Percentiles rank a stretch among this genome's conserved stretches.
phyloP scores from a whole-genome alignment of 2,888 invertebrate species.

The Sphaerophoria rueppellii region DNA sequence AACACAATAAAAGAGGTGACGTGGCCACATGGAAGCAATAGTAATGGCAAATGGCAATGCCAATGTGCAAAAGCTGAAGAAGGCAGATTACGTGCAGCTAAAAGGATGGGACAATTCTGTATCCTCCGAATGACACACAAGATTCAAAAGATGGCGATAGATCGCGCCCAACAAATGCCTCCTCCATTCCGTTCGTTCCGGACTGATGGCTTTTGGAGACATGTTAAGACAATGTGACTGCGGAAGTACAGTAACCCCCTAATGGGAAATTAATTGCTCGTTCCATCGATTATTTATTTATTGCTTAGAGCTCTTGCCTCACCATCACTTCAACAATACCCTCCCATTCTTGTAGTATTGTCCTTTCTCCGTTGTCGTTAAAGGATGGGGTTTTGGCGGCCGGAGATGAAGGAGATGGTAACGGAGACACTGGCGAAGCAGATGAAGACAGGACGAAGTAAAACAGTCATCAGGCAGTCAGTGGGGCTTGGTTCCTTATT shows the following conservation, averaged over 20 bases:
- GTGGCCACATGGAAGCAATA: neutral
- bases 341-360: slow-evolving; percentile 32
- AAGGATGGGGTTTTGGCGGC: slow-evolving; percentile 15
- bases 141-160: slow-evolving; percentile 68
- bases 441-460: neutral
- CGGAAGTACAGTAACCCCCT: slow-evolving; percentile 74
- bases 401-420: slow-evolving; percentile 9
- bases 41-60: neutral
- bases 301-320: slow-evolving; percentile 67
- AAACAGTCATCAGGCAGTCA: neutral
- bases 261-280: slow-evolving; percentile 75
- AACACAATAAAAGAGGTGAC: slow-evolving; percentile 71
- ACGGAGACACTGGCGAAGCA: neutral
- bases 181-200: slow-evolving; percentile 66
- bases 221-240: slow-evolving; percentile 73
- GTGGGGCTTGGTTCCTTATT: slow-evolving; percentile 46
- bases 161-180: slow-evolving; percentile 73
- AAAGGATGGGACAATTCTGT: slow-evolving; percentile 58
- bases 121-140: slow-evolving; percentile 2
- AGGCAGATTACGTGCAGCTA: slow-evolving; percentile 19
- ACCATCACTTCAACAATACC: neutral
- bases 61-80: slow-evolving; percentile 10
- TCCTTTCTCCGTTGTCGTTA: neutral
- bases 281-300: slow-evolving; percentile 75
- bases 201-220: slow-evolving; percentile 73